These are phyloP conservation scores for Rhinoraja longicauda DNA, from an alignment of 2,797 vertebrate species.

Conservation along the genomic window DNA sequence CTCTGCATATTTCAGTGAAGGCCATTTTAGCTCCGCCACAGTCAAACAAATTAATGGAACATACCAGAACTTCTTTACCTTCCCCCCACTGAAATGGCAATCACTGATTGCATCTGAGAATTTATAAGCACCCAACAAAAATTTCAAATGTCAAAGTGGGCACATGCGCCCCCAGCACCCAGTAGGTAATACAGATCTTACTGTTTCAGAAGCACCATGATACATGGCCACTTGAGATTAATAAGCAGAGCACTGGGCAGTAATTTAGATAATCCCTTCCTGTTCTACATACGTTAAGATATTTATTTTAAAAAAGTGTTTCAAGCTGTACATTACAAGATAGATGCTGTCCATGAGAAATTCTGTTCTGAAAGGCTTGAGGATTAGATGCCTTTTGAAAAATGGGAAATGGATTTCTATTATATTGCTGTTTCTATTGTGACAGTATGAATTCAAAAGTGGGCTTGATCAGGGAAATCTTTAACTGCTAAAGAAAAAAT, in stretches of 20 bases:
- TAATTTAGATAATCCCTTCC: background rate
- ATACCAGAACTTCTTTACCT: conserved; percentile 13
- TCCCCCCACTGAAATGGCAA: background rate
- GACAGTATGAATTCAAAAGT: conserved; percentile 33
- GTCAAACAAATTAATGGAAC: conserved; percentile 20
- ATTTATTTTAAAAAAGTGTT: background rate
- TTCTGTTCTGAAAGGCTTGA: background rate
- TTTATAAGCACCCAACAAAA: background rate
- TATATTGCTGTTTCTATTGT: conserved; percentile 14
- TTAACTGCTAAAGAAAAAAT: conserved; percentile 38
- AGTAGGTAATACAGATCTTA: background rate
- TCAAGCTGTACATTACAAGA: background rate
- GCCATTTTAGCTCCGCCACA: background rate
- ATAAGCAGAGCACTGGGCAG: background rate
- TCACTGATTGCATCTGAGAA: background rate
- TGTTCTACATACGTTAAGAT: conserved; percentile 1
- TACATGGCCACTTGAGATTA: background rate
- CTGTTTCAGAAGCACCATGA: background rate
- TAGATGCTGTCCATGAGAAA: background rate
- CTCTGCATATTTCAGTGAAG: conserved; percentile 5
- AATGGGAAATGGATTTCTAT: conserved; percentile 20
- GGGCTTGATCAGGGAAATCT: conserved; percentile 31
- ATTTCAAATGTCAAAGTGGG: background rate
- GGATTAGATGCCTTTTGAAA: conserved; percentile 22
- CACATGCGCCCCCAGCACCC: background rate